Percentiles rank a stretch among this genome's conserved stretches.
Conservation (phyloP, 1,140 invertebrate genomes). For the Calliphora vicina region DNA sequence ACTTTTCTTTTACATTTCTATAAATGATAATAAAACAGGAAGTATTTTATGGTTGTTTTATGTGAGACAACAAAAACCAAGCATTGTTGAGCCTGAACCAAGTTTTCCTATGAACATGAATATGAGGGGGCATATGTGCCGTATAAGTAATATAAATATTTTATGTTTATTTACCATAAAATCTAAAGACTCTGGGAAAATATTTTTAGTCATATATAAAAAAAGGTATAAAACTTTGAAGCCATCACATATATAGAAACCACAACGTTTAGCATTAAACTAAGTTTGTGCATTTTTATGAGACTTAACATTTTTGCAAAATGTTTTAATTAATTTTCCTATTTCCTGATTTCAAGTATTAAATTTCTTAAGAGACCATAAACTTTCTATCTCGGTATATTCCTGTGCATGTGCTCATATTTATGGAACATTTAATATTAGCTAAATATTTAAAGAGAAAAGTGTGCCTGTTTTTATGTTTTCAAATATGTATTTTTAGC, state of each 20-base stretch:
- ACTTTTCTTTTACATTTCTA: neutral
- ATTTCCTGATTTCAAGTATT: neutral
- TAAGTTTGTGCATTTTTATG: neutral
- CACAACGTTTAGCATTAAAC: neutral
- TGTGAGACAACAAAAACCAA: neutral
- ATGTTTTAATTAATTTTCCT: neutral
- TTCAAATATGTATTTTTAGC: too few relatives aligned
- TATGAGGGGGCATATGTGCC: too few relatives aligned
- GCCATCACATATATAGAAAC: too few relatives aligned
- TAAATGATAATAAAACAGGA: neutral
- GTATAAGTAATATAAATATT: conserved; percentile 10
- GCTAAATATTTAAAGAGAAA: too few relatives aligned
- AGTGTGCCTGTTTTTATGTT: too few relatives aligned
- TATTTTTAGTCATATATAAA: neutral
- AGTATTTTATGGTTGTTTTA: neutral
- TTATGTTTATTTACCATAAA: conserved; percentile 7
- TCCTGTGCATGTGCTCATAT: too few relatives aligned
- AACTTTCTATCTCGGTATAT: neutral
- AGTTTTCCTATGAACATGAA: too few relatives aligned
- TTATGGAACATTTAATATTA: too few relatives aligned
- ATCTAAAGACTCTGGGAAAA: neutral
- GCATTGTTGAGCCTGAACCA: neutral
- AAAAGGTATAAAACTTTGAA: neutral
- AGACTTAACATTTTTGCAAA: neutral
- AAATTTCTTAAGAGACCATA: neutral